Percentiles rank a stretch among this genome's conserved stretches.
Conservation (phyloP, 2,113 vertebrate genomes). For the Tricholaema leucomelas region DNA sequence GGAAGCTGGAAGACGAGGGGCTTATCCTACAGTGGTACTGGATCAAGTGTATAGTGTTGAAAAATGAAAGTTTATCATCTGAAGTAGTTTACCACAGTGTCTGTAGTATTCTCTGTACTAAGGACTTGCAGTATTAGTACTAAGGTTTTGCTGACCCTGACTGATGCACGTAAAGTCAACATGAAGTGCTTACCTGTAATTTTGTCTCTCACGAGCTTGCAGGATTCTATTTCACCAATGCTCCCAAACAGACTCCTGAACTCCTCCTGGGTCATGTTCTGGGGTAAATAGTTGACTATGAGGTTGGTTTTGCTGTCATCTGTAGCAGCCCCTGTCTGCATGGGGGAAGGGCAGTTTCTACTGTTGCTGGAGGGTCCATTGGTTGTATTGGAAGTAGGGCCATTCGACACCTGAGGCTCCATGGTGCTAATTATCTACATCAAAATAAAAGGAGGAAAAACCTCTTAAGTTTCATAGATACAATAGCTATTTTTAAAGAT, state of each 20-base stretch:
- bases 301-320: slow-evolving; percentile 99
- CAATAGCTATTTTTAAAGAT: slow-evolving; percentile 68
- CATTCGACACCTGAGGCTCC: slow-evolving; percentile 99
- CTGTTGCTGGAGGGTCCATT: slow-evolving; percentile 98
- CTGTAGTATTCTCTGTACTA: not conserved
- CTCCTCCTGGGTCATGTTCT: slow-evolving; percentile 99
- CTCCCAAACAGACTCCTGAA: slow-evolving; percentile 99
- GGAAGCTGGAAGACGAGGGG: fast-evolving
- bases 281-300: slow-evolving; percentile 99
- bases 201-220: slow-evolving; percentile 99
- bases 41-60: not conserved
- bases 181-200: slow-evolving; percentile 88
- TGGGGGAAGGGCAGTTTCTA: slow-evolving; percentile 98
- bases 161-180: fast-evolving
- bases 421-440: slow-evolving; percentile 99
- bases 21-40: not conserved
- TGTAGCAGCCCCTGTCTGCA: slow-evolving; percentile 95
- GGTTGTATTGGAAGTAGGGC: slow-evolving; percentile 94
- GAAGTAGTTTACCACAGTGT: fast-evolving
- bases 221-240: slow-evolving; percentile 99
- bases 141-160: not conserved
- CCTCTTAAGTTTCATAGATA: slow-evolving; percentile 65
- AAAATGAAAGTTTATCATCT: not conserved
- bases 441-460: slow-evolving; percentile 35
- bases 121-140: not conserved